A percentile compares a stretch with the other conserved stretches of the same genome.
Evolutionary conservation across 2,797 vertebrate species (phyloP).

Genomic region (Iguana delicatissima): DNA sequence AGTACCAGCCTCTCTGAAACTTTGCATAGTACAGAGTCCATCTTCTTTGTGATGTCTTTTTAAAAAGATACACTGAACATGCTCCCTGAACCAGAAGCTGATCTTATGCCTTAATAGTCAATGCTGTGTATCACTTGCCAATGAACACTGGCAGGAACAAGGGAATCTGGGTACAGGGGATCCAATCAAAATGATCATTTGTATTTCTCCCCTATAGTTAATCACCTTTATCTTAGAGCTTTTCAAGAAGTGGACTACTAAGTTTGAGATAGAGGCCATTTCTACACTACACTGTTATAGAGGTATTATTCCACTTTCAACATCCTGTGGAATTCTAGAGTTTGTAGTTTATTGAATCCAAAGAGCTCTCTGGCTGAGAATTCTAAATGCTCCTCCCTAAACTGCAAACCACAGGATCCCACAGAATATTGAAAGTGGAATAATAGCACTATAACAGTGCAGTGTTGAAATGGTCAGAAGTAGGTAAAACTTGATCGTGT

Average conservation of each 20-base stretch:
- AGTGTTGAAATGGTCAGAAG: no score
- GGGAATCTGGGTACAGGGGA: neutral
- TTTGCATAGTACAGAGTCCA: neutral
- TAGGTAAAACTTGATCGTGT: neutral
- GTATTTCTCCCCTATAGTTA: neutral
- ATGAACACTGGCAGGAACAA: neutral
- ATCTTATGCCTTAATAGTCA: neutral
- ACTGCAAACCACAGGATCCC: no score
- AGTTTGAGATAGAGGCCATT: neutral
- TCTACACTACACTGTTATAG: no score
- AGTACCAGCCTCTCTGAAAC: slow-evolving; percentile 57
- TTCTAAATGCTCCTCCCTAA: no score
- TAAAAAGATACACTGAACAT: neutral
- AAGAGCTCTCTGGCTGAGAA: no score
- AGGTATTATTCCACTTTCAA: no score
- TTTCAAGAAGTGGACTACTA: neutral
- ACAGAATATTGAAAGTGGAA: no score
- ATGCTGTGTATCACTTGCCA: neutral
- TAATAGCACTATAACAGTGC: no score
- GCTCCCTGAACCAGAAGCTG: neutral
- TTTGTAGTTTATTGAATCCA: no score
- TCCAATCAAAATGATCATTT: neutral
- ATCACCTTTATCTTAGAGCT: neutral
- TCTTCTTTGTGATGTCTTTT: slow-evolving; percentile 37
- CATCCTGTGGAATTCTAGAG: no score